Base-by-base conservation (phyloP, 2,888 invertebrate species). In the Tenthredo mesomela region DNA sequence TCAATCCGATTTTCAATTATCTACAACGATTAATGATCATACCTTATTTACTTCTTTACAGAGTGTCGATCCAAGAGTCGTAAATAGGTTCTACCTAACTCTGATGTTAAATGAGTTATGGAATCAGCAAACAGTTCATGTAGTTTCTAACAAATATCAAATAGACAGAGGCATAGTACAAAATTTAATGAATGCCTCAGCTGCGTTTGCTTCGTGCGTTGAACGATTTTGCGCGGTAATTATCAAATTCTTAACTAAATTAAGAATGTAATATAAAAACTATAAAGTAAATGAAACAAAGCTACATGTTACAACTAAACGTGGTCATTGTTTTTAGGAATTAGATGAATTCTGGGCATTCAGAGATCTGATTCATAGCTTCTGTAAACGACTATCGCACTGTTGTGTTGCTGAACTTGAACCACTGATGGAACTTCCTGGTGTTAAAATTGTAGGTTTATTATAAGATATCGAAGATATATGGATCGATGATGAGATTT, bases 341-440 rank as follows among this genome's bases (percentile, higher is more conserved):
- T 92, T 98, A 86, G 95, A 96, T 37, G 96, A 96, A 88, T 96
- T 98, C 93, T 98, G 98, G 98, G 95, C 96, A 65, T 98, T 96
- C 92, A 94, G 95, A 43, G 96, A 97, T 87, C 94, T 99, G 86
- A 94, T 99, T 85, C 95, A 94, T 33, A 95, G 95, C 86, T 96
- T 99, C 91, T 95, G 96, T 47, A 94, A 95, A 88, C 95, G 96
- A 85, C 94, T 99, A 89, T 96, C 96, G 86, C 96, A 97, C 91
- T 98, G 98, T 93, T 97, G 97, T 85, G 95, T 96, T 12, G 94
- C 95, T 0, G 98, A 98, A 88, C 94, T 99, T 84, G 94, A 96
- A 50, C 96, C 96, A 15, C 94, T 99, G 29, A 96, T 99, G 96
- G 97, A 98, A 87, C 94, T 99, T 88, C 98, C 99, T 1, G 95